phyloP scores from a whole-genome alignment of 1,140 invertebrate genomes.

The Pseudomyrmex pallidus region DNA sequence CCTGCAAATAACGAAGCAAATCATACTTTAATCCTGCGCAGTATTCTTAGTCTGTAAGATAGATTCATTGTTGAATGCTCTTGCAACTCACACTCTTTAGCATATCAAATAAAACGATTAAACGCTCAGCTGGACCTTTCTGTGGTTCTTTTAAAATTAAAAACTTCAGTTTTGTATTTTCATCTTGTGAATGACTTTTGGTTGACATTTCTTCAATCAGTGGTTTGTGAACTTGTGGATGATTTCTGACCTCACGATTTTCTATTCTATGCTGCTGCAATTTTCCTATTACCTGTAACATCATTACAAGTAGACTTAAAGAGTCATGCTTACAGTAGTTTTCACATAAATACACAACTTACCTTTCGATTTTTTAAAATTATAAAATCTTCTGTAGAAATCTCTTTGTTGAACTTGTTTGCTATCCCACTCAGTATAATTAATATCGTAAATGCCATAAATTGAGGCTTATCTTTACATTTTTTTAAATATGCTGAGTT shows the following conservation, averaged over 20 bases:
- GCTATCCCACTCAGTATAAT: conserved; percentile 78
- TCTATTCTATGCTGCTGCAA: too few species aligned
- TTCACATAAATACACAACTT: too few species aligned
- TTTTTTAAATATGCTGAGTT: conserved; percentile 81
- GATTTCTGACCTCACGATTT: too few species aligned
- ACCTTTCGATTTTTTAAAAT: conserved; percentile 77
- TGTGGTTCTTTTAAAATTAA: conserved; percentile 83
- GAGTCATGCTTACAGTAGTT: too few species aligned
- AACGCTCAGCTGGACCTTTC: conserved; percentile 82
- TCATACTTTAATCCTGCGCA: not conserved
- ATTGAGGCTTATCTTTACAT: conserved; percentile 75
- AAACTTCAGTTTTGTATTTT: conserved; percentile 65
- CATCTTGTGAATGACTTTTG: too few species aligned
- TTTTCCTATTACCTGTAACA: too few species aligned
- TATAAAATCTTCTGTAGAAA: conserved; percentile 81
- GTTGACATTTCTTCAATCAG: too few species aligned
- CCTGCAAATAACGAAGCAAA: conserved; percentile 81
- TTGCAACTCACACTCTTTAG: conserved; percentile 83
- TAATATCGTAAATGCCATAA: conserved; percentile 79
- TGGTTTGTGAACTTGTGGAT: too few species aligned
- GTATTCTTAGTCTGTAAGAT: not conserved
- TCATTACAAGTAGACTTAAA: too few species aligned
- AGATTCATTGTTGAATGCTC: conserved; percentile 38
- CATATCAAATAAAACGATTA: conserved; percentile 87
- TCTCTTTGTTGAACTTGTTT: conserved; percentile 77